Conservation (phyloP, 2,888 invertebrate genomes). For the Tipula lateralis region DNA sequence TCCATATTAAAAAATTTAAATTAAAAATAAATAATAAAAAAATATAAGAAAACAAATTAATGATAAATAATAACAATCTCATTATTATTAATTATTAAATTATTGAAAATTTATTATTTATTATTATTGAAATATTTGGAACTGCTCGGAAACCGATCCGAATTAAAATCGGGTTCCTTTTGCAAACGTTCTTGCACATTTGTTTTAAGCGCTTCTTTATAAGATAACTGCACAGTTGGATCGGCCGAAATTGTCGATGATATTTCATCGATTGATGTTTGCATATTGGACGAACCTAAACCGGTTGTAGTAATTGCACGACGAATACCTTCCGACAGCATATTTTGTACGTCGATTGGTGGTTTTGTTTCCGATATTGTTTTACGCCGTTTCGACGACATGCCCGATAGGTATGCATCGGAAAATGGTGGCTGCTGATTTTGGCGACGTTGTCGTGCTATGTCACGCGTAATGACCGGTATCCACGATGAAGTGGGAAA, state of each 20-base stretch:
- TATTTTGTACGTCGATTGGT: conserved; percentile 41
- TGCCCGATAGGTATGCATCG: conserved; percentile 83
- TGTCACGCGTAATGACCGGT: conserved; percentile 78
- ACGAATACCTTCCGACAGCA: conserved; percentile 45
- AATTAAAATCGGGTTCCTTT: conserved; percentile 44
- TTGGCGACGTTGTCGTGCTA: conserved; percentile 63
- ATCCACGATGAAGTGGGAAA: conserved; percentile 72
- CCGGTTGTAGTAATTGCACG: conserved; percentile 43
- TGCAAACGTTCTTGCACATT: conserved; percentile 45
- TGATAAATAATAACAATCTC: neutral
- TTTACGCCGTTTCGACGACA: conserved; percentile 85
- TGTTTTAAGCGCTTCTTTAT: conserved; percentile 44
- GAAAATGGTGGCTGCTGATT: conserved; percentile 62
- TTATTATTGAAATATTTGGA: conserved; percentile 43
- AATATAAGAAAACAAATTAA: neutral
- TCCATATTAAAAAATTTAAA: neutral
- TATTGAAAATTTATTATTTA: conserved; percentile 29
- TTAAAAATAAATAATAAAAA: neutral
- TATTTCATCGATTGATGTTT: conserved; percentile 35
- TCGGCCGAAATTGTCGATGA: conserved; percentile 43
- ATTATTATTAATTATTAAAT: neutral
- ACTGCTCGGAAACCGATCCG: conserved; percentile 48
- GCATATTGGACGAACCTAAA: conserved; percentile 39
- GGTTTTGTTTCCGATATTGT: conserved; percentile 53
- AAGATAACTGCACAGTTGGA: conserved; percentile 44